A percentile compares a stretch with the other conserved stretches of the same genome.
Evolutionary conservation across 2,888 invertebrate species (phyloP).

Genomic region (Oscheius sp.): DNA sequence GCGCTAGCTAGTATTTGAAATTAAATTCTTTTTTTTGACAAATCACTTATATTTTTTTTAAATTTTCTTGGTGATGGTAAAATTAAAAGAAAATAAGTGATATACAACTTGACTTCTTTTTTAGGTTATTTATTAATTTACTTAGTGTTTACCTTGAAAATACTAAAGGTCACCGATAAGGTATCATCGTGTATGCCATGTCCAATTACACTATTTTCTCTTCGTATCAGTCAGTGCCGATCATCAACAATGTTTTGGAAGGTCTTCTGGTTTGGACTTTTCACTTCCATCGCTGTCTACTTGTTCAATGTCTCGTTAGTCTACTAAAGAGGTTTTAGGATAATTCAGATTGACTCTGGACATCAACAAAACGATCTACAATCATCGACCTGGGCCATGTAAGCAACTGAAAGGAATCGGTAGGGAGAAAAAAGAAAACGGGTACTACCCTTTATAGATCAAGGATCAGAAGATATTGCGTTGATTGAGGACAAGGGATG

Average conservation of each 20-base stretch:
- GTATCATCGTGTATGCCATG: too few species aligned
- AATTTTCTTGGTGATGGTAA: too few species aligned
- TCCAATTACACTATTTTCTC: background rate
- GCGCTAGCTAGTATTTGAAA: too few species aligned
- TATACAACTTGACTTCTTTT: too few species aligned
- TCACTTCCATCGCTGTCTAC: slow-evolving; percentile 24
- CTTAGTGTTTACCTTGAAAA: background rate
- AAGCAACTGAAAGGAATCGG: slow-evolving; percentile 41
- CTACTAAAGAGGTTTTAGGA: background rate
- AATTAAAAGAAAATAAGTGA: too few species aligned
- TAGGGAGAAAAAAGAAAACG: too few species aligned
- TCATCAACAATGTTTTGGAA: slow-evolving; percentile 19
- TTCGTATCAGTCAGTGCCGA: background rate
- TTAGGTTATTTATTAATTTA: too few species aligned
- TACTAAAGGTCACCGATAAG: slow-evolving; percentile 1
- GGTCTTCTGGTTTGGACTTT: slow-evolving; percentile 30
- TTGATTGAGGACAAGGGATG: slow-evolving; percentile 39
- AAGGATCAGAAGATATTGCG: slow-evolving; percentile 55
- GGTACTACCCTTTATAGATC: too few species aligned
- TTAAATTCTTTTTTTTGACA: too few species aligned
- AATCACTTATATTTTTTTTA: too few species aligned
- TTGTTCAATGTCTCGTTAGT: slow-evolving; percentile 41
- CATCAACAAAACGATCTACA: slow-evolving; percentile 42
- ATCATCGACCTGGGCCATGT: slow-evolving; percentile 50
- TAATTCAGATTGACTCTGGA: slow-evolving; percentile 37